Evolutionary conservation across 1,140 invertebrate species (phyloP), one percentile per base, ranked within the genome.

Genomic region (Aphaenogaster floridana): DNA sequence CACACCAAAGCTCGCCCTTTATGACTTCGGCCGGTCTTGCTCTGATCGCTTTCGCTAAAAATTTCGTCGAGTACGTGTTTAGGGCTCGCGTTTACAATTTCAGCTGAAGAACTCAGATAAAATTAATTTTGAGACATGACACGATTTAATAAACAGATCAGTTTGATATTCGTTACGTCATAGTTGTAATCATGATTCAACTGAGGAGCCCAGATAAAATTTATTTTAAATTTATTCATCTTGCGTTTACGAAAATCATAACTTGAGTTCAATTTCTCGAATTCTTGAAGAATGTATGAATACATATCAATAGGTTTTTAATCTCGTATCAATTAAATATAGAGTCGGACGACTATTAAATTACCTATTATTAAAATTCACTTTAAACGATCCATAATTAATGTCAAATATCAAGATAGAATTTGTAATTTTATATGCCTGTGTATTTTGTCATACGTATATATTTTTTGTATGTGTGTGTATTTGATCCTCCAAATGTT

Each of bases 1-100:
- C 88, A 61, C 54, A 4, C 52, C 78, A 42, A 79, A 86, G 66
- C 21, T 63, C 52, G 50, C 54, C 72, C 88, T 91, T 91, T 91
- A 89, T 89, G 50, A 91, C 80, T 83, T 64, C 63, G 71, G 34
- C 21, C 45, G 4, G 34, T 52, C 59, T 79, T 74, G 61, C 63
- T 52, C 77, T 66, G 21, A 21, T 21, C 69, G 48, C 71, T 4
- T 69, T 61, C 15, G 36, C n/a, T 21, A 45, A 77, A 84, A 91
- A 90, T 86, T 90, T 21, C 3, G 28, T 15, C 48, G 28, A 28
- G 3, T 69, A 28, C 68, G 1, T 52, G 21, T 71, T 71, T 34
- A 54, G 50, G 21, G 4, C 21, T 0, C 5, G n/a, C 28, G 34
- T 15, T 61, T 63, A 36, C 6, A 63, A 17, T 63, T 63, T 61